These are phyloP conservation scores for Taxidea taxus DNA, from an alignment of 2,113 vertebrate species.

Conservation along the genomic window DNA sequence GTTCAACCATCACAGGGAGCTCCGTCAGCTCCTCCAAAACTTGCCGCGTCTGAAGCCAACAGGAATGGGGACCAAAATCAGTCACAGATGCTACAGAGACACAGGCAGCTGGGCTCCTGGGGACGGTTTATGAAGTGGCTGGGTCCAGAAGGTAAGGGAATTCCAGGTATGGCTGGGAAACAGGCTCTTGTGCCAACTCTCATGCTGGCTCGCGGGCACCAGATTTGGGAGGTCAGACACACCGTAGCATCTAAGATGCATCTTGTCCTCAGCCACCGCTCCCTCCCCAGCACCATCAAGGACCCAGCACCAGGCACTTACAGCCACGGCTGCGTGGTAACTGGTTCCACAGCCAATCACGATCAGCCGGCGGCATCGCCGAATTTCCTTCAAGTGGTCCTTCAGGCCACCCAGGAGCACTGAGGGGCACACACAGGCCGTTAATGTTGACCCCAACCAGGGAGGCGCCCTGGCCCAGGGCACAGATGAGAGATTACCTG, in stretches of 20 bases:
- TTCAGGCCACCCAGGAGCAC: slow-evolving; percentile 94
- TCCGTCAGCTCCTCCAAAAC: slow-evolving; percentile 96
- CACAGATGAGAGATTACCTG: slow-evolving; percentile 81
- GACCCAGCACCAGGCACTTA: slow-evolving; percentile 74
- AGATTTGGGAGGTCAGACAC: not conserved
- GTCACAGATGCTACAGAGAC: not conserved
- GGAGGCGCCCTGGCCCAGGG: fast-evolving
- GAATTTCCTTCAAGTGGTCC: slow-evolving; percentile 96
- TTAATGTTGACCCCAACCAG: not conserved
- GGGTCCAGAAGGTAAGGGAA: no score
- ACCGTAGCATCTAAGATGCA: not conserved
- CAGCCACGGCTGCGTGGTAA: slow-evolving; percentile 94
- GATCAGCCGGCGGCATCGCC: slow-evolving; percentile 93
- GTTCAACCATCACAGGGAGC: slow-evolving; percentile 97
- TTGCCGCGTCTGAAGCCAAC: slow-evolving; percentile 90
- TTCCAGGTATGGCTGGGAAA: not conserved
- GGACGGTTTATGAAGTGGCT: not conserved
- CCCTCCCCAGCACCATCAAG: not conserved
- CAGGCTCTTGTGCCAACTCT: not conserved
- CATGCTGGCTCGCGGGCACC: not conserved
- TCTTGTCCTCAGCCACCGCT: not conserved
- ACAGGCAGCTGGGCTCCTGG: not conserved
- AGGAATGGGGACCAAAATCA: slow-evolving; percentile 26
- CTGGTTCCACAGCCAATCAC: slow-evolving; percentile 97
- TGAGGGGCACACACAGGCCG: slow-evolving; percentile 68